Evolutionary conservation across 1,140 invertebrate genomes (phyloP).

Genomic region (Drosophila erecta): DNA sequence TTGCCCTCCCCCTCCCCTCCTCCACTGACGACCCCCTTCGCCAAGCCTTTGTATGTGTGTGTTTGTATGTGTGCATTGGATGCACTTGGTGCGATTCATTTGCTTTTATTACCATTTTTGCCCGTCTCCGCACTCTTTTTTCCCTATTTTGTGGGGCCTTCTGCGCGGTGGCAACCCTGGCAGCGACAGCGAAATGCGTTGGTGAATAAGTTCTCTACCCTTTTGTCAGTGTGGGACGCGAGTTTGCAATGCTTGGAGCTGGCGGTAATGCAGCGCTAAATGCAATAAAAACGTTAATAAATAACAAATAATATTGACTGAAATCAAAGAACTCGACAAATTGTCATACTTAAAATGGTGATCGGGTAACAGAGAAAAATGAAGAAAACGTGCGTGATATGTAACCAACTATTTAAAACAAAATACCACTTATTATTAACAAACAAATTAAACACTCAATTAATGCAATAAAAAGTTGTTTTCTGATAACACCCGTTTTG

Average conservation of each 20-base stretch:
- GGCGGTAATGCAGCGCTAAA: slow-evolving; percentile 25
- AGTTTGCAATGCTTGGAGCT: slow-evolving; percentile 77
- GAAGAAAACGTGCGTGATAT: too few species aligned
- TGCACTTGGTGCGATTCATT: slow-evolving; percentile 82
- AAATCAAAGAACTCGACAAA: not conserved
- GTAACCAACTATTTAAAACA: too few species aligned
- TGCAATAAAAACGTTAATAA: slow-evolving; percentile 1
- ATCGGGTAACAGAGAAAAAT: too few species aligned
- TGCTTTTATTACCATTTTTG: slow-evolving; percentile 80
- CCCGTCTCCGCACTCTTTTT: slow-evolving; percentile 19
- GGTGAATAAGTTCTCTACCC: slow-evolving; percentile 82
- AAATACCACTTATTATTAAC: too few species aligned
- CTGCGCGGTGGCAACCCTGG: slow-evolving; percentile 65
- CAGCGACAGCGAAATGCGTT: slow-evolving; percentile 46
- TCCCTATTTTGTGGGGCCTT: slow-evolving; percentile 44
- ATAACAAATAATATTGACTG: not conserved
- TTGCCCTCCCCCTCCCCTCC: slow-evolving; percentile 29
- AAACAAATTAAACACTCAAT: too few species aligned
- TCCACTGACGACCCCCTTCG: slow-evolving; percentile 17
- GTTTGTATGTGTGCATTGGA: slow-evolving; percentile 37
- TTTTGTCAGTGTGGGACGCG: slow-evolving; percentile 80
- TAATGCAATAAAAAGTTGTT: too few species aligned
- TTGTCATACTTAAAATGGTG: too few species aligned
- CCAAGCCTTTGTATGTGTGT: slow-evolving; percentile 5
- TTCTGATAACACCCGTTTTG: too few species aligned